phyloP scores from a whole-genome alignment of 2,113 vertebrate genomes.

The Daubentonia madagascariensis region DNA sequence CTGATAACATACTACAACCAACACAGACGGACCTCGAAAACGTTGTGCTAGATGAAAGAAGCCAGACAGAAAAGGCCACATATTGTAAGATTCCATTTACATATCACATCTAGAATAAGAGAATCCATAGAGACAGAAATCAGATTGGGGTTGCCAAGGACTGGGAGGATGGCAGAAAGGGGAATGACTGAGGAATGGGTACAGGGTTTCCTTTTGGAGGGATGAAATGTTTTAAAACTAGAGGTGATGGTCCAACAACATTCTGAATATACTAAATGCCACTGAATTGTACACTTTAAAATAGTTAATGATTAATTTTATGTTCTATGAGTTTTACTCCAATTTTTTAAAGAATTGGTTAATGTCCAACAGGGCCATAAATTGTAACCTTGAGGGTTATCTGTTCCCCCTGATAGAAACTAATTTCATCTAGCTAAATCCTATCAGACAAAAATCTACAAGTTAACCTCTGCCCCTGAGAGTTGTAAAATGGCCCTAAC shows the following conservation, averaged over 20 bases:
- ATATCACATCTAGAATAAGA: not conserved
- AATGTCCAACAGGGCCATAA: not conserved
- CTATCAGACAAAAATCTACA: not conserved
- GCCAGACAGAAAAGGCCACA: not conserved
- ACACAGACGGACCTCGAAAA: not conserved
- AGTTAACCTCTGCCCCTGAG: not conserved
- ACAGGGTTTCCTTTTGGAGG: not conserved
- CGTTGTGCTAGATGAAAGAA: not conserved
- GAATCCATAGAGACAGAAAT: not conserved
- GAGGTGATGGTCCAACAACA: not conserved
- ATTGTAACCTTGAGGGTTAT: not conserved
- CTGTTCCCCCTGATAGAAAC: not conserved
- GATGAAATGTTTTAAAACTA: not conserved
- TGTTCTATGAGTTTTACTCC: not conserved
- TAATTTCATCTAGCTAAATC: not conserved
- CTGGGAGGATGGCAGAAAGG: not conserved
- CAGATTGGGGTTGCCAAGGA: not conserved
- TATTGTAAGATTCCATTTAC: not conserved
- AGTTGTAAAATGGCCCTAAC: not conserved
- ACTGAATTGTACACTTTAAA: not conserved
- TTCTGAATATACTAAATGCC: not conserved
- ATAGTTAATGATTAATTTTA: constrained; percentile 4
- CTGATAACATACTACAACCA: not conserved
- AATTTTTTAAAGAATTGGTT: not conserved
- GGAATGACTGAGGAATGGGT: not conserved